A percentile compares a stretch with the other conserved stretches of the same genome.
phyloP scores from a whole-genome alignment of 2,113 vertebrate species.

The Calcarius ornatus region DNA sequence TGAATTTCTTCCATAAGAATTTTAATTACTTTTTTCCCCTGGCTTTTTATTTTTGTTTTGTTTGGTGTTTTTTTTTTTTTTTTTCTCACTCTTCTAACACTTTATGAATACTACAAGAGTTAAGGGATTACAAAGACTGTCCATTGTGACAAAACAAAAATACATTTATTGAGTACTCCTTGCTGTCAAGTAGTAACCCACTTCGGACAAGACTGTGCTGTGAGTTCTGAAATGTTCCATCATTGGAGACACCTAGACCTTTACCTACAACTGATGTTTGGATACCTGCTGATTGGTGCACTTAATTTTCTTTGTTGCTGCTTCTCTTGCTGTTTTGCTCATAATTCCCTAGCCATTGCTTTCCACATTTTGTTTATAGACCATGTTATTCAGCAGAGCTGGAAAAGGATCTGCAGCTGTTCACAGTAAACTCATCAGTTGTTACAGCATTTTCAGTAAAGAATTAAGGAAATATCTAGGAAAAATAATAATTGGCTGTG shows the following conservation, averaged over 20 bases:
- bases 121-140: neutral
- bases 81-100: neutral
- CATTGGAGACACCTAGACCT: neutral
- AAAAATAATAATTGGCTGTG: neutral
- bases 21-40: neutral
- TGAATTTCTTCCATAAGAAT: neutral
- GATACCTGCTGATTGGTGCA: neutral
- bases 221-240: neutral
- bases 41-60: neutral
- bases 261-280: neutral
- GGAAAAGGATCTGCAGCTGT: neutral
- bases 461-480: neutral
- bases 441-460: neutral
- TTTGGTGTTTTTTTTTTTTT: neutral
- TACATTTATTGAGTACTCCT: neutral
- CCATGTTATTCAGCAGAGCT: neutral
- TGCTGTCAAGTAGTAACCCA: neutral
- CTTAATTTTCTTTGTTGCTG: neutral
- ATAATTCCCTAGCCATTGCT: neutral
- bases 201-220: neutral
- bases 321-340: neutral
- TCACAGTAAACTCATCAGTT: neutral
- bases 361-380: neutral
- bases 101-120: neutral
- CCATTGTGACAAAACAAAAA: neutral